Base-by-base conservation (phyloP, 2,113 vertebrate species). In the Pterocles gutturalis region DNA sequence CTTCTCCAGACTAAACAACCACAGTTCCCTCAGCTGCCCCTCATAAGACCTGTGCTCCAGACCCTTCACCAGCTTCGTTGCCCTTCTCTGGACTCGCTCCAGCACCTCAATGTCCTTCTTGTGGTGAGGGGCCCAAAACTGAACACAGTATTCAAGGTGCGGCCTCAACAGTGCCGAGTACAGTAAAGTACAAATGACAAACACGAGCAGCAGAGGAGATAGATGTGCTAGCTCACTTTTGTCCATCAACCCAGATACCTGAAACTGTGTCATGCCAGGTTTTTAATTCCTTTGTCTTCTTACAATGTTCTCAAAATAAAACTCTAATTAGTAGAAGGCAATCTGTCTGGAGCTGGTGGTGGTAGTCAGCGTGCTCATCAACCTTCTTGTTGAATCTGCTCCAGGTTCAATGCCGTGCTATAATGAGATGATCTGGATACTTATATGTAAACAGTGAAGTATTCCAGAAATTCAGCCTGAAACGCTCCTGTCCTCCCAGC, bases 341-440 rank as follows among this genome's bases (percentile, higher is more conserved):
- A 29, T 8, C 38, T 38, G 15, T 15, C 28, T 73, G 43, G 20
- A 80, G 26, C 12, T 73, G 45, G 5, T 81, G 33, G 18, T 6
- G 4, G 15, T 55, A 51, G 16, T 34, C 0, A 0, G 5, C 5
- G 3, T 48, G 24, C 4, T 77, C 25, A 51, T 64, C 21, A 79
- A 5, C 2, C 3, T 10, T 61, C 5, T 17, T 64, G 48, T 48
- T 86, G 48, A 64, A 79, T 28, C 13, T 58, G 3, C 16, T 57
- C 20, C 7, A 22, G 4, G 3, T 48, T 83, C 77, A 80, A 65
- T 20, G 73, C 1, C n/a, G 31, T 19, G 4, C 51, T 84, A 36
- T 0, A 0, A 71, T 5, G 2, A 53, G 17, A 48, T 0, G 0
- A 61, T 43, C 20, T n/a, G 8, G 3, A 24, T 83, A 45, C 77